phyloP scores from a whole-genome alignment of 2,888 invertebrate genomes.

The Chrysolina americana region DNA sequence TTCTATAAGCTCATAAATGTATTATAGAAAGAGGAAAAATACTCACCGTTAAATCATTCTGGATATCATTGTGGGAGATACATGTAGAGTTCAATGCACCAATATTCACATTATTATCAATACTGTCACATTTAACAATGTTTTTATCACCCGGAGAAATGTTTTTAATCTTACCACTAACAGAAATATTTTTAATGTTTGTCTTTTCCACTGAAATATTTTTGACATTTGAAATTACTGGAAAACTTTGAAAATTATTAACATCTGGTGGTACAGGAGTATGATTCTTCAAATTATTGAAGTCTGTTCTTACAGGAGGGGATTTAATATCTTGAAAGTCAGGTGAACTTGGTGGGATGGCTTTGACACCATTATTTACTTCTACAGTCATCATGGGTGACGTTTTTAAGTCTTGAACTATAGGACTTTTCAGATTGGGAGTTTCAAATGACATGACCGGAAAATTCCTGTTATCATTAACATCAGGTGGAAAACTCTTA shows the following conservation, averaged over 20 bases:
- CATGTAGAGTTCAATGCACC: constrained; percentile 27
- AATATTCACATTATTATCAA: constrained; percentile 44
- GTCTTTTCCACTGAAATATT: constrained; percentile 46
- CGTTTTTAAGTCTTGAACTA: constrained; percentile 9
- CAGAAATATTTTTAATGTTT: constrained; percentile 50
- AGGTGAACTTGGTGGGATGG: constrained; percentile 15
- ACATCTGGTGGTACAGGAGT: constrained; percentile 28
- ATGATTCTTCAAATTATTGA: constrained; percentile 22
- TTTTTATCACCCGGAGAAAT: constrained; percentile 35
- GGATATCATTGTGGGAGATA: constrained; percentile 50
- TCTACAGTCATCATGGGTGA: background rate
- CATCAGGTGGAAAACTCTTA: constrained; percentile 55
- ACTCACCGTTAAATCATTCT: constrained; percentile 61
- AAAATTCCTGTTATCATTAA: constrained; percentile 64
- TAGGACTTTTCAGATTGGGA: constrained; percentile 23
- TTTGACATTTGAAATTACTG: constrained; percentile 40
- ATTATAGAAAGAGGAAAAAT: background rate
- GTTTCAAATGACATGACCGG: constrained; percentile 60
- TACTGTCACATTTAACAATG: constrained; percentile 39
- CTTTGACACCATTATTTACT: background rate
- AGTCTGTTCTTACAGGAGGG: constrained; percentile 39
- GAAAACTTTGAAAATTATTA: constrained; percentile 28
- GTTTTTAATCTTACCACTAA: constrained; percentile 43
- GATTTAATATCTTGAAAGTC: constrained; percentile 36
- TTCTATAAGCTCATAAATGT: too few species aligned